Conservation (phyloP, 2,113 vertebrate species). For the Hoplias malabaricus region DNA sequence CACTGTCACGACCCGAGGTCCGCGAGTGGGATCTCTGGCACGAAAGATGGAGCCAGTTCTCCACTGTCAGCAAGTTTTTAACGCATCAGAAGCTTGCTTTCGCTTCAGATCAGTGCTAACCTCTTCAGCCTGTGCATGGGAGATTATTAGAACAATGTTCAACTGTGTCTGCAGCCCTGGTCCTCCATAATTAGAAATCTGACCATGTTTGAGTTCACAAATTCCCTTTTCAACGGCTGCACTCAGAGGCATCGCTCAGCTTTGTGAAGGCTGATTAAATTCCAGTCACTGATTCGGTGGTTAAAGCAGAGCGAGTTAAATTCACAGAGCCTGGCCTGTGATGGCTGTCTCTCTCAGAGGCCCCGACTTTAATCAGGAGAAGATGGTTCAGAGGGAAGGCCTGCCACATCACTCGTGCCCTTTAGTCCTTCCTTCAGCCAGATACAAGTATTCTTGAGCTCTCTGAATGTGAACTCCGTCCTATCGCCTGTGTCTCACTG, state of each 20-base stretch:
- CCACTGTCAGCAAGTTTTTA: conserved; percentile 28
- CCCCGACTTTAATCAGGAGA: conserved; percentile 60
- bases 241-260: conserved; percentile 59
- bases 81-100: conserved; percentile 3
- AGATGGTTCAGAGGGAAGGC: conserved; percentile 16
- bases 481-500: background rate
- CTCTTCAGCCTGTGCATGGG: conserved; percentile 18
- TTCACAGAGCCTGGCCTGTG: conserved; percentile 12
- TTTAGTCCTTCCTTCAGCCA: conserved; percentile 11
- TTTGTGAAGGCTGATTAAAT: conserved; percentile 69
- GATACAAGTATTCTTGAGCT: background rate
- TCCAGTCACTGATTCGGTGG: conserved; percentile 60
- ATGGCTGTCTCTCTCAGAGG: conserved; percentile 56
- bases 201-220: conserved; percentile 59
- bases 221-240: conserved; percentile 53
- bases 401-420: conserved; percentile 10
- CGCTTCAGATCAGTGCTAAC: background rate
- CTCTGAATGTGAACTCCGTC: background rate
- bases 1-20: background rate
- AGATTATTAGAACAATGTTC: conserved; percentile 66
- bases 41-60: background rate
- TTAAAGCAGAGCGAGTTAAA: conserved; percentile 46
- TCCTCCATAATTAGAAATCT: conserved; percentile 67
- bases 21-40: conserved; percentile 1
- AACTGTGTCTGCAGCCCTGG: conserved; percentile 56